Evolutionary conservation across 1,140 invertebrate species (phyloP), one percentile per base, ranked within the genome.

Genomic region (Anastrepha obliqua): DNA sequence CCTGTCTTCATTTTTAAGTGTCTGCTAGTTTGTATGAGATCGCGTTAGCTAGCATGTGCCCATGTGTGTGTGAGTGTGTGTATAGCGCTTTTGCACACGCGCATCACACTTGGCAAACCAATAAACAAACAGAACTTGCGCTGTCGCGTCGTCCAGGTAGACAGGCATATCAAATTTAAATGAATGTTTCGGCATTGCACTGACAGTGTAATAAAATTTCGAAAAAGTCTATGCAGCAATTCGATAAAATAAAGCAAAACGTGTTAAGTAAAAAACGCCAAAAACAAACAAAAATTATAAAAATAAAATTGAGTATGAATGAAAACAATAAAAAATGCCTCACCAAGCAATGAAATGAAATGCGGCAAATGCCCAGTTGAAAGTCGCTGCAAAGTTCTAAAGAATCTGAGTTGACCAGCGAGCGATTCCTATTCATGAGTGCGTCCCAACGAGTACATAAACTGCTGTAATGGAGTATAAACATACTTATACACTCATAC

Each of bases 141-240:
- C 74, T 6, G 47, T 29, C 47, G 74, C 74, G 29, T 81, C 74
- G n/a, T 81, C 74, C 89, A 90, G 89, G 89, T 88, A 90, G 88
- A 81, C 74, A 88, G 81, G 86, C 89, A 88, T 89, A 90, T 89
- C 86, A 89, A 90, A 88, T 88, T 89, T 85, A 88, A 88, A 70
- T 85, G 58, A 87, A 88, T 89, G 87, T 86, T 89, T 89, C 89
- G 74, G 58, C 39, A 74, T 81, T 29, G 87, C 74, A 85, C 55
- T 85, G 87, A 51, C 74, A 74, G 47, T 29, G 86, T 67, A 87
- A 87, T 87, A 87, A 87, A 87, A 87, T 64, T 87, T 65, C 86
- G 29, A 74, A 86, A 86, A 81, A 81, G 47, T 81, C 74, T 81
- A 81, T 81, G 74, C 74, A 81, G 55, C 44, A 81, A 81, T 81